A percentile compares a stretch with the other conserved stretches of the same genome.
Conservation (phyloP, 2,113 vertebrate genomes). For the Telmatochromis sp. region DNA sequence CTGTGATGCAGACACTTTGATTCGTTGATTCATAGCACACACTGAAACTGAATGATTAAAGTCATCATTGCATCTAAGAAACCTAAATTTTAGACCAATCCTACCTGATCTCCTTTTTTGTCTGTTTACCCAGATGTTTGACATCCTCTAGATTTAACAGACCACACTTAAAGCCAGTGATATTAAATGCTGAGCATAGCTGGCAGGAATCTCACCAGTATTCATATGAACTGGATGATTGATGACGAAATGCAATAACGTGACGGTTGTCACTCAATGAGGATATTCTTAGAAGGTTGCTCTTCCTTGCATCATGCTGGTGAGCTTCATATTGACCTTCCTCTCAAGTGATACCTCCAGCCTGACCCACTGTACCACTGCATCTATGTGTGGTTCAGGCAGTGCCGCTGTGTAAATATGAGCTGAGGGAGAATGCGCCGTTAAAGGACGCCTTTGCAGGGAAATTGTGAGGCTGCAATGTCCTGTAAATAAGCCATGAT, state of each 20-base stretch:
- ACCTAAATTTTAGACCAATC: background rate
- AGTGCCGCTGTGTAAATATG: constrained; percentile 28
- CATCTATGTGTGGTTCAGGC: constrained; percentile 55
- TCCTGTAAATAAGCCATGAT: background rate
- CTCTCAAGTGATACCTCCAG: constrained; percentile 14
- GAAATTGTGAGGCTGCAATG: background rate
- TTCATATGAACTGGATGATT: constrained; percentile 59
- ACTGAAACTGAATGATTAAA: background rate
- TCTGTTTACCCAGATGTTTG: background rate
- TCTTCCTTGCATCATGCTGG: constrained; percentile 64
- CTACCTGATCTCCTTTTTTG: background rate
- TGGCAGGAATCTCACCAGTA: constrained; percentile 19
- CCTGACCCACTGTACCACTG: constrained; percentile 23
- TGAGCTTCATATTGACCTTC: constrained; percentile 33
- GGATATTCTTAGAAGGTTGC: constrained; percentile 66
- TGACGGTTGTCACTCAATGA: constrained; percentile 42
- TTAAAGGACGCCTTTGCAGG: background rate
- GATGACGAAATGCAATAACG: constrained; percentile 58
- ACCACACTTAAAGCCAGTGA: background rate
- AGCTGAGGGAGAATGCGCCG: constrained; percentile 7
- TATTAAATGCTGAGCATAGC: constrained; percentile 17
- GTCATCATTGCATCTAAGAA: constrained; percentile 18
- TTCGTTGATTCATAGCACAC: constrained; percentile 22
- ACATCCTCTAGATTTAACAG: background rate
- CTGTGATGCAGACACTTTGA: background rate